These are phyloP conservation scores for Gallinago undulata DNA, from an alignment of 2,113 vertebrate species.

Conservation along the genomic window DNA sequence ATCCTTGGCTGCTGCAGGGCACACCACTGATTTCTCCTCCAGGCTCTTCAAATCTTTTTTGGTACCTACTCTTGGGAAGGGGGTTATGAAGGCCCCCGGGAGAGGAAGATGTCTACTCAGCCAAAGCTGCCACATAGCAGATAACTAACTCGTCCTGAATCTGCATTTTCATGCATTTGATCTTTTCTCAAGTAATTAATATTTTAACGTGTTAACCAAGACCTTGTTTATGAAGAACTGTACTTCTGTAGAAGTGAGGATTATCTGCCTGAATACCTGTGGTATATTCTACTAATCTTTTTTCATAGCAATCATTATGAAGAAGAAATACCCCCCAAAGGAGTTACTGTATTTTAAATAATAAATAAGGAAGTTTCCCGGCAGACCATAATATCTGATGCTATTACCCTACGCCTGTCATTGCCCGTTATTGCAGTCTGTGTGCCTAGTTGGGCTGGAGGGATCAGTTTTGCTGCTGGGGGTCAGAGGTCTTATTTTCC, in stretches of 20 bases:
- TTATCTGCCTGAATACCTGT: background rate
- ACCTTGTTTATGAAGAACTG: background rate
- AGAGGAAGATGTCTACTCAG: background rate
- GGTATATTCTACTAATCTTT: background rate
- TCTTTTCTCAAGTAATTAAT: background rate
- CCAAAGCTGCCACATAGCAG: background rate
- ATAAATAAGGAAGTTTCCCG: background rate
- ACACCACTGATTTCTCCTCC: rapidly evolving
- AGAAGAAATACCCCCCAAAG: background rate
- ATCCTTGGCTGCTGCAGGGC: background rate
- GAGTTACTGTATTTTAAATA: background rate
- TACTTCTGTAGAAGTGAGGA: background rate
- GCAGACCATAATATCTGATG: background rate
- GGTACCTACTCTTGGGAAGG: background rate
- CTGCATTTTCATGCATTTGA: background rate
- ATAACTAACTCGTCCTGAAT: background rate
- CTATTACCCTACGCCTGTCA: background rate
- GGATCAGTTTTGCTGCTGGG: background rate
- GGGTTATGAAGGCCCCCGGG: background rate
- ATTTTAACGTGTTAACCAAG: background rate
- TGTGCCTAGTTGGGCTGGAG: background rate
- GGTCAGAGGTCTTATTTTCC: background rate
- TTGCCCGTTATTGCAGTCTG: background rate
- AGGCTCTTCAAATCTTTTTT: background rate
- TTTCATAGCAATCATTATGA: background rate